Percentiles rank a stretch among this genome's conserved stretches.
Conservation (phyloP, 2,888 invertebrate genomes). For the Nomada ferruginata region DNA sequence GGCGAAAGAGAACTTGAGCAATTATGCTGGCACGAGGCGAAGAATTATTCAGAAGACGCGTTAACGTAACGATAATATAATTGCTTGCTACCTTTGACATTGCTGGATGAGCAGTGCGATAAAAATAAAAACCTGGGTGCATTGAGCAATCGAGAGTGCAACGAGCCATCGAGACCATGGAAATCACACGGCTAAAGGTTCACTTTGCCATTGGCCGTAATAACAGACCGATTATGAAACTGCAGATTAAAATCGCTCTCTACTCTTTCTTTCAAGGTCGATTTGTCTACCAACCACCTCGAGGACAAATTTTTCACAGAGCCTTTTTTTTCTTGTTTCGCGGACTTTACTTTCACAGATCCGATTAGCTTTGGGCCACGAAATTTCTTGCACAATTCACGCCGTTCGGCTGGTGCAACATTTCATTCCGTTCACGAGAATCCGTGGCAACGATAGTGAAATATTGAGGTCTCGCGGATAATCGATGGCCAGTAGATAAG, state of each 20-base stretch:
- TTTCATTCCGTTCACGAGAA: not conserved
- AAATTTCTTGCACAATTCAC: not conserved
- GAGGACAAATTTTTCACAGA: not conserved
- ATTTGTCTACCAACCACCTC: not conserved
- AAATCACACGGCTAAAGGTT: conserved; percentile 40
- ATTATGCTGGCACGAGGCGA: not conserved
- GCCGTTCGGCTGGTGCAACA: not conserved
- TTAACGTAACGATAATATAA: conserved; percentile 8
- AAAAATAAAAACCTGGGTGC: not conserved
- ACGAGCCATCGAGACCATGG: conserved; percentile 13
- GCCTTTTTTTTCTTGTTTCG: too few relatives aligned
- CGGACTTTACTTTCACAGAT: too few relatives aligned
- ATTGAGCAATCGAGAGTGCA: conserved; percentile 32
- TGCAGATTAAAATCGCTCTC: conserved; percentile 42
- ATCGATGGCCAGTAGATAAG: not conserved
- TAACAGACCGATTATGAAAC: conserved; percentile 50
- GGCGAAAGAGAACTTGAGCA: not conserved
- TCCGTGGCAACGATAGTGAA: too few relatives aligned
- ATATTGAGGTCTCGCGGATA: not conserved
- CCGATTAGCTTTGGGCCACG: too few relatives aligned
- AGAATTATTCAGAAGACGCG: conserved; percentile 22
- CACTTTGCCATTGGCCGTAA: conserved; percentile 39
- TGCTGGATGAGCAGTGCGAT: not conserved
- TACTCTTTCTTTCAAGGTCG: conserved; percentile 30
- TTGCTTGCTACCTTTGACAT: not conserved